These are phyloP conservation scores for Scotopteryx bipunctaria DNA, from an alignment of 2,888 invertebrate species.

Conservation along the genomic window DNA sequence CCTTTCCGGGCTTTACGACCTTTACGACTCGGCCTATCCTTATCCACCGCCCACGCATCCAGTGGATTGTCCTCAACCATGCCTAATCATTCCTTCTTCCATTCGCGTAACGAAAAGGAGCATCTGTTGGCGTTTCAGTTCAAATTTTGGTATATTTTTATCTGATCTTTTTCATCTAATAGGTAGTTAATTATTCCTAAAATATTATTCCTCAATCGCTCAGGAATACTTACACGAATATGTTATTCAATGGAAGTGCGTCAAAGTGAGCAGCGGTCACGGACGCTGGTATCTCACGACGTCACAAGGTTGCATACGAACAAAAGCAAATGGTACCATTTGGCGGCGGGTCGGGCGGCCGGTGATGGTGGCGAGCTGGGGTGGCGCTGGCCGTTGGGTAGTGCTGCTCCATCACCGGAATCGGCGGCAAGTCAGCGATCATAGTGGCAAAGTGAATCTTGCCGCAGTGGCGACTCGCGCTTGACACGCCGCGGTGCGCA, in stretches of 20 bases:
- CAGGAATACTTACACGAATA: conserved; percentile 26
- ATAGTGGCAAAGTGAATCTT: conserved; percentile 55
- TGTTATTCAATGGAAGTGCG: conserved; percentile 29
- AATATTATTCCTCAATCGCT: no score
- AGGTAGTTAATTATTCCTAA: no score
- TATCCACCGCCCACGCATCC: conserved; percentile 44
- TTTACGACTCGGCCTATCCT: conserved; percentile 50
- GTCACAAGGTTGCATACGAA: conserved; percentile 53
- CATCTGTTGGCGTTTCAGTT: no score
- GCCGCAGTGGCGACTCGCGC: conserved; percentile 48
- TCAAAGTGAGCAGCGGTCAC: conserved; percentile 30
- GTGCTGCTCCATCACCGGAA: conserved; percentile 49
- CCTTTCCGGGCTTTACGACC: conserved; percentile 59
- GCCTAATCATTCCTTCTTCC: conserved; percentile 39
- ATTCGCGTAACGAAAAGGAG: conserved; percentile 11
- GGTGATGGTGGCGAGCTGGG: conserved; percentile 40
- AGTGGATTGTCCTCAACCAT: conserved; percentile 36
- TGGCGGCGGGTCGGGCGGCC: conserved; percentile 41
- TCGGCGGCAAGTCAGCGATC: conserved; percentile 68
- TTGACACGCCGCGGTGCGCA: conserved; percentile 63
- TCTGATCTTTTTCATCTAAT: no score
- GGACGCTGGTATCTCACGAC: conserved; percentile 44
- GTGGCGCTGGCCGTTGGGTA: conserved; percentile 38
- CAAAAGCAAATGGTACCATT: conserved; percentile 65
- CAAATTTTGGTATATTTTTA: no score